Evolutionary conservation across 2,113 vertebrate species (phyloP).

Genomic region (Taxidea taxus): DNA sequence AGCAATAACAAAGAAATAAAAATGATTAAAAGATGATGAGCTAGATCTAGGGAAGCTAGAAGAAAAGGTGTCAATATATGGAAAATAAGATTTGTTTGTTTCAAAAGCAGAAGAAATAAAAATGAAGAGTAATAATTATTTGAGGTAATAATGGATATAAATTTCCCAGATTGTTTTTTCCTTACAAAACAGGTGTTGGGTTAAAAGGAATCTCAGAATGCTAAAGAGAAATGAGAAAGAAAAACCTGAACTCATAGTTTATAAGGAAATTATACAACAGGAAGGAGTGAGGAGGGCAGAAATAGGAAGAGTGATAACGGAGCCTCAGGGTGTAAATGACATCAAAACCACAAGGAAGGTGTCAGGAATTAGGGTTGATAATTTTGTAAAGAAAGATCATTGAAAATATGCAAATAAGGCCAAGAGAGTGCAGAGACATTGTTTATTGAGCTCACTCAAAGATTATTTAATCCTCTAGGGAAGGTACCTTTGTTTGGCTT

Average conservation of each 20-base stretch:
- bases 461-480: not conserved
- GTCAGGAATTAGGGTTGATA: not conserved
- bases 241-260: not conserved
- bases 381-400: not conserved
- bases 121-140: not conserved
- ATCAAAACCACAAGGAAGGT: not conserved
- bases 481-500: not conserved
- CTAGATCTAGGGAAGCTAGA: not conserved
- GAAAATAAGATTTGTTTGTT: not conserved
- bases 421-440: not conserved
- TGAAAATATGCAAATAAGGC: not conserved
- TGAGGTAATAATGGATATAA: not conserved
- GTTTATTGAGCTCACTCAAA: not conserved
- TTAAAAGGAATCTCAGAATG: not conserved
- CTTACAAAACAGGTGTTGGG: not conserved
- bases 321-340: not conserved
- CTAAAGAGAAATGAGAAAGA: not conserved
- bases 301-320: not conserved
- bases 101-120: not conserved
- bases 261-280: not conserved
- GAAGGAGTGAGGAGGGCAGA: not conserved
- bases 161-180: not conserved
- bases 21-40: not conserved
- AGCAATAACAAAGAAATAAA: not conserved
- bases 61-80: not conserved